Base-by-base conservation (phyloP, 2,888 invertebrate genomes). In the Choristoneura rosaceana region DNA sequence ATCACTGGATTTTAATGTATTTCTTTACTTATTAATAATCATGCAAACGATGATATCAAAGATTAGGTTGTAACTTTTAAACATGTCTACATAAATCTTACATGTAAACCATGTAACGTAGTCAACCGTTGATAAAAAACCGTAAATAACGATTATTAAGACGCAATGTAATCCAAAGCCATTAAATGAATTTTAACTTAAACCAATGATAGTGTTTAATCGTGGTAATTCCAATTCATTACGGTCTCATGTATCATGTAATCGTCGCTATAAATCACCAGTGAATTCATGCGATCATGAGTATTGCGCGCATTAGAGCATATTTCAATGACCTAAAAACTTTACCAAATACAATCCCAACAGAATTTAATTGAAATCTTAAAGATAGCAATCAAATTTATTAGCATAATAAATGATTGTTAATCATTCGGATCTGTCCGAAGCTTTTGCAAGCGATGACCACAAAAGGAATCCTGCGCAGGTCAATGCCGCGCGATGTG, bases 261-360 rank as follows among this genome's bases (percentile, higher is more conserved):
- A 67, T 71, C 17, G 55, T 4, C 3, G 45, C 55, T 45, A 67
- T 67, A 67, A 71, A 71, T 66, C 61, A 67, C 17, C 17, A 3
- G 64, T 38, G 50, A 60, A 15, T 25, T 60, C 5, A 43, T 25
- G 25, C 61, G 41, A 55, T 71, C 58, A 38, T 25, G 34, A 55
- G 34, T 62, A 38, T 41, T 68, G 59, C 59, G 50, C 17, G 59
- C 73, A 64, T 59, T 64, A 52, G 67, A 41, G 15, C 34, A 63
- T 15, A 71, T 71, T 69, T 73, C 73, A 73, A 69, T 73, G 73
- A 73, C 73, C 73, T 63, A 73, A 52, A 73, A 73, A 69, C 70
- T 61, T 52, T 52, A 33, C 66, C 43, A 65, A 62, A 71, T 55
- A 59, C 55, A 47, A 47, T 67, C 47, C 67, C 67, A 33, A 38